Percentiles rank a stretch among this genome's conserved stretches.
Evolutionary conservation across 2,113 vertebrate species (phyloP).

Genomic region (Microtus montanus): DNA sequence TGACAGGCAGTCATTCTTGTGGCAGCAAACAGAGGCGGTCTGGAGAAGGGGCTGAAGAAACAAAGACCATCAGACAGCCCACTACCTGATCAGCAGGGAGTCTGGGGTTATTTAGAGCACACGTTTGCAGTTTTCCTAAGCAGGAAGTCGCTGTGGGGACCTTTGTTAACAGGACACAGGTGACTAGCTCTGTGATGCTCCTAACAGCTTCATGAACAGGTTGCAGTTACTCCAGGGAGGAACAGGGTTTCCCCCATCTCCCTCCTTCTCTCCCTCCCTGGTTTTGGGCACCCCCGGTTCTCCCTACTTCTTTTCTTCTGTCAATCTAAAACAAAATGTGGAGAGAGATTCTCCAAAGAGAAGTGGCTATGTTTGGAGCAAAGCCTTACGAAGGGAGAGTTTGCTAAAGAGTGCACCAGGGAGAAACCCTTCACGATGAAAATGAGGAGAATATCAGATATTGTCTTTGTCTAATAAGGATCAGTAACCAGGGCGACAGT

Average conservation of each 20-base stretch:
- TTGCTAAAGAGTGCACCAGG: too few species aligned
- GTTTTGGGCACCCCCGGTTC: not conserved
- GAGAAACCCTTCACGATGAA: not conserved
- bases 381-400: too few species aligned
- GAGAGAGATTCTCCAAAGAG: not conserved
- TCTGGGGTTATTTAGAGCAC: fast-evolving
- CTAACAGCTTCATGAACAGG: fast-evolving
- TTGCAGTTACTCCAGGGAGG: too few species aligned
- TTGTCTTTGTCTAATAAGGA: not conserved
- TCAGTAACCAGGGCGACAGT: not conserved
- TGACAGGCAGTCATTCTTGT: too few species aligned
- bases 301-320: not conserved
- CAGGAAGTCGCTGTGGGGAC: fast-evolving
- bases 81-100: not conserved
- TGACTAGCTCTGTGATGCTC: not conserved
- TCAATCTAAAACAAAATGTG: not conserved
- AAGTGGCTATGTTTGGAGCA: not conserved
- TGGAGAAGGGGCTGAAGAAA: not conserved
- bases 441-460: not conserved
- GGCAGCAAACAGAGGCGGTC: not conserved
- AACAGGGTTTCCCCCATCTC: too few species aligned
- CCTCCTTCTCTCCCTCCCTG: fast-evolving
- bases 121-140: not conserved
- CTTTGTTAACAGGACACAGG: not conserved
- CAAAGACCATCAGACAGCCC: fast-evolving